Percentiles rank a stretch among this genome's conserved stretches.
Conservation (phyloP, 2,888 invertebrate species). For the Patella depressa region DNA sequence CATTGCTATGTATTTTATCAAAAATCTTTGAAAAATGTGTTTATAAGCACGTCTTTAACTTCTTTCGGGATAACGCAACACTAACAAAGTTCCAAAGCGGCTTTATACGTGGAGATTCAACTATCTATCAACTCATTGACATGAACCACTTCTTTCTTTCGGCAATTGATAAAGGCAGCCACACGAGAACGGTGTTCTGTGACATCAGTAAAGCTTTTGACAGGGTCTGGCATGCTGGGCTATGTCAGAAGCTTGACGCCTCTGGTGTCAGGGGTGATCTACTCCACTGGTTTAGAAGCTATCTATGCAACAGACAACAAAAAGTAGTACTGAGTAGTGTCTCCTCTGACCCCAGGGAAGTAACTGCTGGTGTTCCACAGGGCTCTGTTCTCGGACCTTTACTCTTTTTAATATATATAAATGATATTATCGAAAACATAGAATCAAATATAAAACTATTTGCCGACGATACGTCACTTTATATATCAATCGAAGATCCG, state of each 20-base stretch:
- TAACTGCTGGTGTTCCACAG: conserved; percentile 6
- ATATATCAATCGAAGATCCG: conserved; percentile 4
- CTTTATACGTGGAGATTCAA: too few species aligned
- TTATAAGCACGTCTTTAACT: too few species aligned
- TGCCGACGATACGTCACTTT: not conserved
- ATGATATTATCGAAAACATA: not conserved
- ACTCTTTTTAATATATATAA: conserved; percentile 5
- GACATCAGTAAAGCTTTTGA: too few species aligned
- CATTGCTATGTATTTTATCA: too few species aligned
- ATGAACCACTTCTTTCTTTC: too few species aligned
- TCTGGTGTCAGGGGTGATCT: not conserved
- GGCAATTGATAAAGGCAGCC: too few species aligned
- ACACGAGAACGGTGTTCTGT: too few species aligned
- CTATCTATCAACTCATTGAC: too few species aligned
- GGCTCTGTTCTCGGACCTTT: conserved; percentile 3
- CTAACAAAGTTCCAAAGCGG: too few species aligned
- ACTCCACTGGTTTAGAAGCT: not conserved
- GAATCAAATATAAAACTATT: not conserved
- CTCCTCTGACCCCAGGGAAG: not conserved
- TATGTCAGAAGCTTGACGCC: not conserved
- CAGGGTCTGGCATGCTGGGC: not conserved
- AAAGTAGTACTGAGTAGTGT: not conserved
- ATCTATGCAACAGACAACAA: not conserved
- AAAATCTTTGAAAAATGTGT: too few species aligned
- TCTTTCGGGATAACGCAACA: too few species aligned